phyloP scores from a whole-genome alignment of 2,113 vertebrate species.

The Sus scrofa region T2T-Sscrofa CM000827.6:44453001-44453500 shows the following conservation, averaged over 20 bases:
- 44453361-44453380: background rate
- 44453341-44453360: background rate
- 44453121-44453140: rapidly evolving
- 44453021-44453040: background rate
- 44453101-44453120: background rate
- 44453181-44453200: background rate
- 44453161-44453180: background rate
- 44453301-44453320: background rate
- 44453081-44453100: background rate
- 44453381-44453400: background rate
- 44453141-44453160: background rate
- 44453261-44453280: background rate
- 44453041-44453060: background rate
- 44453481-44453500: background rate
- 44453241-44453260: background rate
- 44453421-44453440: background rate
- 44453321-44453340: background rate
- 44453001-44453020: background rate
- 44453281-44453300: background rate
- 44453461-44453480: background rate
- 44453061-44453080: background rate
- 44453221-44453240: background rate
- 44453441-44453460: background rate
- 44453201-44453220: background rate
- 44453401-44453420: background rate